These are phyloP conservation scores for Scytalopus superciliaris DNA, from an alignment of 2,113 vertebrate genomes.

Conservation along the genomic window DNA sequence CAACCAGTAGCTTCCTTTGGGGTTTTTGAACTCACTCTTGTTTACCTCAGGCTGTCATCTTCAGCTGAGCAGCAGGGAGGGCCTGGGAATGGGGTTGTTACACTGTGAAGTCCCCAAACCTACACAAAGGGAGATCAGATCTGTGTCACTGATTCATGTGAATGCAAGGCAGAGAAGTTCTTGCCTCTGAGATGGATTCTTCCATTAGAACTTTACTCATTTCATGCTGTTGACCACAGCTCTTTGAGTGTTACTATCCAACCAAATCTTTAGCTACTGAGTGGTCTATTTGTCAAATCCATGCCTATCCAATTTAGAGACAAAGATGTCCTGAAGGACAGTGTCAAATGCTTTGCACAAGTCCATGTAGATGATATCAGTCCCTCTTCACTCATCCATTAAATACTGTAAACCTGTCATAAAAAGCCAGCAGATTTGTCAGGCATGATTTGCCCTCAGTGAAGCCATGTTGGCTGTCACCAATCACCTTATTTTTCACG, in stretches of 20 bases:
- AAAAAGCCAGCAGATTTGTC: neutral
- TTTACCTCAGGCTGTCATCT: neutral
- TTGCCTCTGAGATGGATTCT: neutral
- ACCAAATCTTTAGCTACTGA: neutral
- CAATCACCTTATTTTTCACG: neutral
- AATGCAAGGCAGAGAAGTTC: neutral
- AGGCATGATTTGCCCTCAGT: neutral
- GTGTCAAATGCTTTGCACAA: neutral
- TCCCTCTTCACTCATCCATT: neutral
- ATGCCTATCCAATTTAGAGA: neutral
- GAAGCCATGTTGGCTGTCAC: neutral
- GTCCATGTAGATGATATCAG: neutral
- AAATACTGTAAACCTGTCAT: neutral
- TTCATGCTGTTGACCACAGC: neutral
- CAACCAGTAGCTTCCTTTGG: neutral
- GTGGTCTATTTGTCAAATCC: neutral
- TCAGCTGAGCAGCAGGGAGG: neutral
- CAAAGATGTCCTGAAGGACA: neutral
- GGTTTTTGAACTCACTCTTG: neutral
- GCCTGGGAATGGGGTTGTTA: fast-evolving
- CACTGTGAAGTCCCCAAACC: neutral
- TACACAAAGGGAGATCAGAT: neutral
- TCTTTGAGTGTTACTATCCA: neutral
- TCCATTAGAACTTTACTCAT: neutral
- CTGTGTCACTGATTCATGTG: neutral